These are phyloP conservation scores for Phrixothrix hirtus DNA, from an alignment of 2,888 invertebrate species.

Conservation along the genomic window DNA sequence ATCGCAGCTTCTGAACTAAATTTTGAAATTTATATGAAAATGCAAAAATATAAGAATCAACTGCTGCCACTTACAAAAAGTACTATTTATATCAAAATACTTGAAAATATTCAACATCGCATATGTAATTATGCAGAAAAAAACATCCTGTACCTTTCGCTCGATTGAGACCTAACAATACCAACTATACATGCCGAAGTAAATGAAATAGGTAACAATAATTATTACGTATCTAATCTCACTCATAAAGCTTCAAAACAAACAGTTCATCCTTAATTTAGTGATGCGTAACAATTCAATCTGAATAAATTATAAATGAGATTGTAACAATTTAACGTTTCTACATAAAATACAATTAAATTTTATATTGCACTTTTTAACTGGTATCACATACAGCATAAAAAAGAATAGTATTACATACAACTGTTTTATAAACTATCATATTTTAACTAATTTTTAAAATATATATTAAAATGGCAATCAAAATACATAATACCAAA, in stretches of 20 bases:
- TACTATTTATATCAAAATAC: too few relatives aligned
- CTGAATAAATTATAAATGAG: too few relatives aligned
- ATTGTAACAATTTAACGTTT: slow-evolving; percentile 17
- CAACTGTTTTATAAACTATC: slow-evolving; percentile 21
- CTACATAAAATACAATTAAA: slow-evolving; percentile 17
- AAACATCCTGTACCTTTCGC: neutral
- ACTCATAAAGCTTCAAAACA: slow-evolving; percentile 12
- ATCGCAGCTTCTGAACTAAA: neutral
- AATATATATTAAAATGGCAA: slow-evolving; percentile 3
- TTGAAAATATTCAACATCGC: too few relatives aligned
- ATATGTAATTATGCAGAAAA: neutral
- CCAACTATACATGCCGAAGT: too few relatives aligned
- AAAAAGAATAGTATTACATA: slow-evolving; percentile 20
- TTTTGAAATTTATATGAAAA: neutral
- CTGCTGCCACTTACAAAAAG: neutral
- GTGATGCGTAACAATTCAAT: neutral
- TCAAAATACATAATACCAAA: neutral
- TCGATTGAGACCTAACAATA: too few relatives aligned
- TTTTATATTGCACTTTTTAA: slow-evolving; percentile 28
- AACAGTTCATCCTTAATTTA: neutral
- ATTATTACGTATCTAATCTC: slow-evolving; percentile 13
- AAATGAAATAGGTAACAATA: neutral
- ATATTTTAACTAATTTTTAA: slow-evolving; percentile 8
- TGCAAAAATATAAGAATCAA: too few relatives aligned
- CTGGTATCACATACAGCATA: slow-evolving; percentile 28